Evolutionary conservation across 2,797 vertebrate species (phyloP).

Genomic region (Microchirus variegatus): DNA sequence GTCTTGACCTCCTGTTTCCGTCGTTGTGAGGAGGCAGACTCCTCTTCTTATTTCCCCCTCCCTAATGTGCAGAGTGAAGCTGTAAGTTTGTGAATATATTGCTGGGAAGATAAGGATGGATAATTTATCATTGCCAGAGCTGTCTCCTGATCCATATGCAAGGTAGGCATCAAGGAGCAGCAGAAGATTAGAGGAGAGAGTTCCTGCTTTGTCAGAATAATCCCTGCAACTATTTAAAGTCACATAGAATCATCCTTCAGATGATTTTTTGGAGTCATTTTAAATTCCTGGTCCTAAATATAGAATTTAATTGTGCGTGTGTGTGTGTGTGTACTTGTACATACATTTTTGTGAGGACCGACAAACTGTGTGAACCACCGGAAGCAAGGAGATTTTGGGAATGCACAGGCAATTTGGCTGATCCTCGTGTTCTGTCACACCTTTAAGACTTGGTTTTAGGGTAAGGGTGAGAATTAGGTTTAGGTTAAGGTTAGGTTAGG

Average conservation of each 20-base stretch:
- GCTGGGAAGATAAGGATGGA: slow-evolving; percentile 39
- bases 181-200: slow-evolving; percentile 48
- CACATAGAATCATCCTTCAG: slow-evolving; percentile 15
- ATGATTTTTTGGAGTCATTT: slow-evolving; percentile 17
- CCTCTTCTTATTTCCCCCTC: slow-evolving; percentile 14
- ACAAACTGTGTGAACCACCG: neutral
- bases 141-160: slow-evolving; percentile 45
- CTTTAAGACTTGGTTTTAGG: too few relatives aligned
- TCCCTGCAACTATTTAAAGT: slow-evolving; percentile 49
- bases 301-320: slow-evolving; percentile 22
- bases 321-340: neutral
- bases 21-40: slow-evolving; percentile 20
- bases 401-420: too few relatives aligned
- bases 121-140: slow-evolving; percentile 40
- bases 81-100: slow-evolving; percentile 25
- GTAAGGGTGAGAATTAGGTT: too few relatives aligned
- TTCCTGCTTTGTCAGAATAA: slow-evolving; percentile 48
- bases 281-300: slow-evolving; percentile 29
- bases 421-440: too few relatives aligned
- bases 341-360: neutral
- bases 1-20: slow-evolving; percentile 8
- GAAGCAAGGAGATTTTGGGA: too few relatives aligned
- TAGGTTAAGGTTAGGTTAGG: too few relatives aligned
- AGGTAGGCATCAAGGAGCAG: slow-evolving; percentile 50
- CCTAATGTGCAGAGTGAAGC: slow-evolving; percentile 12